Evolutionary conservation across 2,797 vertebrate species (phyloP).

Genomic region (Gymnothorax reevesii): DNA sequence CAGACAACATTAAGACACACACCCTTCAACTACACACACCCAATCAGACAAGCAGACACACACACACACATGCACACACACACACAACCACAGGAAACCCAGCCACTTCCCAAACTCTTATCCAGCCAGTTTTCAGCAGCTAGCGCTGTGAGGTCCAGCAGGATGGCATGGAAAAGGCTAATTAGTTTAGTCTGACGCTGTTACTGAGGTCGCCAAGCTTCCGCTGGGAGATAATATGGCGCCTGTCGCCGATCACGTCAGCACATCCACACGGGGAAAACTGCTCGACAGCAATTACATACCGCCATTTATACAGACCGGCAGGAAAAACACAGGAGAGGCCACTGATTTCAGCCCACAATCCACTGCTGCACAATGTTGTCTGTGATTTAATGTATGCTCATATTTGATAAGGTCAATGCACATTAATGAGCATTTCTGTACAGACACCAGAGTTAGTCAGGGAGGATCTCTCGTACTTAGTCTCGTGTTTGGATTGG

Average conservation of each 20-base stretch:
- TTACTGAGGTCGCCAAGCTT: not conserved
- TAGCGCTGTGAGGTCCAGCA: too few relatives aligned
- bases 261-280: not conserved
- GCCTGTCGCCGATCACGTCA: too few relatives aligned
- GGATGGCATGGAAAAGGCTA: not conserved
- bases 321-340: not conserved
- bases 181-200: not conserved
- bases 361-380: too few relatives aligned
- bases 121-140: too few relatives aligned
- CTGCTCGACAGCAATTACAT: not conserved
- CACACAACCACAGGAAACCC: constrained; percentile 4
- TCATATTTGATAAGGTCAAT: too few relatives aligned
- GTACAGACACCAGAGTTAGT: too few relatives aligned
- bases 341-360: too few relatives aligned
- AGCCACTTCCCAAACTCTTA: too few relatives aligned
- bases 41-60: not conserved
- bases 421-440: too few relatives aligned
- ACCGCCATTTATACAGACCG: not conserved
- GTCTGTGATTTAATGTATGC: too few relatives aligned
- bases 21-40: constrained; percentile 32
- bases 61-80: not conserved
- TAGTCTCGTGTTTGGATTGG: too few relatives aligned
- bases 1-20: not conserved
- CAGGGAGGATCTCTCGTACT: too few relatives aligned
- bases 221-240: not conserved